Percentiles rank a stretch among this genome's conserved stretches.
phyloP scores from a whole-genome alignment of 2,113 vertebrate species.

The Podarcis raffonei region DNA sequence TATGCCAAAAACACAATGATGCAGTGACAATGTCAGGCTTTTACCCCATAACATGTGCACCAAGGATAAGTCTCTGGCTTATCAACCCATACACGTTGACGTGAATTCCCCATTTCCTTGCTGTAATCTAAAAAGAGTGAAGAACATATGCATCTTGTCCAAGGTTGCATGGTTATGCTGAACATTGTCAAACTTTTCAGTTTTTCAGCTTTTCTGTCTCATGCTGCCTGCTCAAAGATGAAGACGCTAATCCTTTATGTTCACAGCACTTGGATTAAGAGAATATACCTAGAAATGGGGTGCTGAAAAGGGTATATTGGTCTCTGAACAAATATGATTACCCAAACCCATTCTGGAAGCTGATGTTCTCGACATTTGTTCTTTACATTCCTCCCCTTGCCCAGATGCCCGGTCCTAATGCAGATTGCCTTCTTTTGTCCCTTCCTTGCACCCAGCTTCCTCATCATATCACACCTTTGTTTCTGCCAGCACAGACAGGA shows the following conservation, averaged over 20 bases:
- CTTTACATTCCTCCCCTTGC: too few species aligned
- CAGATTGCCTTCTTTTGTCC: not conserved
- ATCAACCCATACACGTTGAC: not conserved
- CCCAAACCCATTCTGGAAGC: not conserved
- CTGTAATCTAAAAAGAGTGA: not conserved
- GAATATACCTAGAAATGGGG: not conserved
- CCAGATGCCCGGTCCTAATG: not conserved
- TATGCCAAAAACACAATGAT: not conserved
- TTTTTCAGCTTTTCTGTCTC: not conserved
- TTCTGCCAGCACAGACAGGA: not conserved
- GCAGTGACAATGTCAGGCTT: not conserved
- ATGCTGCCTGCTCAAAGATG: not conserved
- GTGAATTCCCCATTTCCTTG: not conserved
- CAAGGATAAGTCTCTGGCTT: not conserved
- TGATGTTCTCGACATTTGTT: not conserved
- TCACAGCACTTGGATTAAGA: not conserved
- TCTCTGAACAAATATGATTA: too few species aligned
- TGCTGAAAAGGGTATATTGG: not conserved
- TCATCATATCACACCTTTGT: not conserved
- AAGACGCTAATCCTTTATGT: not conserved
- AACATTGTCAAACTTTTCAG: not conserved
- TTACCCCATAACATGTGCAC: not conserved
- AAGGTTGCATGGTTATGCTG: not conserved
- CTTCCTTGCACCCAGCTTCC: not conserved
- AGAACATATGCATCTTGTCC: not conserved